Evolutionary conservation across 2,113 vertebrate species (phyloP), one percentile per base, ranked within the genome.

Genomic region (Ursus arctos): DNA sequence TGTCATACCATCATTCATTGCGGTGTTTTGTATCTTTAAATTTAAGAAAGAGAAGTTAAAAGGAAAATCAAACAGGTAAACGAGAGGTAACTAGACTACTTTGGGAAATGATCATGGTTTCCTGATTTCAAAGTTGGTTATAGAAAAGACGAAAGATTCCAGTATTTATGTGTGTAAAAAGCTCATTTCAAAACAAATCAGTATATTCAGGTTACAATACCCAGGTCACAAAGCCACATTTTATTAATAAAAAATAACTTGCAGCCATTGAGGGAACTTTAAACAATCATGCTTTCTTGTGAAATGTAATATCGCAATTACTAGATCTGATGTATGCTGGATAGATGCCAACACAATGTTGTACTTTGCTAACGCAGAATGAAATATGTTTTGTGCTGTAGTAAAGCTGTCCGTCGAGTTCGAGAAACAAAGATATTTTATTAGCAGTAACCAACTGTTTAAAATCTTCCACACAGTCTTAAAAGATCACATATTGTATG

Each of bases 161-260:
- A 76, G 31, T 91, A 91, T 91, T 92, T 95, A 80, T 87, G 71
- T 76, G 59, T 89, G 9, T 67, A 82, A 89, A 89, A 96, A 86
- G 63, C 36, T 51, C 8, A 57, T 71, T 90, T 79, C 10, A 63
- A 92, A 94, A 77, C 10, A 63, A 43, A 71, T 43, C 57, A 51
- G 21, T 94, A 21, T 91, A 22, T 79, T 67, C 49, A 40, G 49
- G 26, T 93, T 88, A 57, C 1, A 87, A 91, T 79, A 93, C 47
- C 21, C 77, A 47, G 51, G 55, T 92, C 79, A 92, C 87, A 85
- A 76, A 92, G 47, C 19, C 80, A 87, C n/a, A 61, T 77, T 96
- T 96, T 77, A 96, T 63, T 71, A 13, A 87, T 77, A 91, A 94
- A 76, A 92, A 96, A 53, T 71, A 86, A 55, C n/a, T 87, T 57